Percentiles rank a stretch among this genome's conserved stretches.
phyloP scores from a whole-genome alignment of 2,888 invertebrate genomes.

The Cenopis cana region DNA sequence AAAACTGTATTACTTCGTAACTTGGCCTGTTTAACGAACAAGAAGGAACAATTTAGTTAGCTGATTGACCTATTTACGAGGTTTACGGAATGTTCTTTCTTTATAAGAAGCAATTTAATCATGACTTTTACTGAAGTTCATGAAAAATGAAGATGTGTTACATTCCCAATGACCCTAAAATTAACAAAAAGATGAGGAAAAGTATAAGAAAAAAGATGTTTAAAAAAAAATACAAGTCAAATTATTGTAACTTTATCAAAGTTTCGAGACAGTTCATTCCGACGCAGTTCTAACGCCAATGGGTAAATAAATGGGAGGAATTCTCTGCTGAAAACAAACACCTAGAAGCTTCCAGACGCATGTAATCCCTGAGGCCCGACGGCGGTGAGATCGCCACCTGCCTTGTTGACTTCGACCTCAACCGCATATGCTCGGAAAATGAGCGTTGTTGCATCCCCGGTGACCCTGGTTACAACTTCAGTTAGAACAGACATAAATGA shows the following conservation, averaged over 20 bases:
- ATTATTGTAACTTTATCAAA: not conserved
- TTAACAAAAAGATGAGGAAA: not conserved
- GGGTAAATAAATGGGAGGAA: slow-evolving; percentile 12
- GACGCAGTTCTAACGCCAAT: not conserved
- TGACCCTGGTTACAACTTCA: no score
- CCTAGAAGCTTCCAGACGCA: slow-evolving; percentile 1
- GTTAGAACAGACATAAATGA: no score
- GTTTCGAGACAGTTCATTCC: not conserved
- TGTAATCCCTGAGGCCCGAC: slow-evolving; percentile 12
- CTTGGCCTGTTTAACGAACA: slow-evolving; percentile 64
- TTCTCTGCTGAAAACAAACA: not conserved
- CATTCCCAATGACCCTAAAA: not conserved
- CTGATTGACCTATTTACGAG: slow-evolving; percentile 62
- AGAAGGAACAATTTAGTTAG: slow-evolving; percentile 59
- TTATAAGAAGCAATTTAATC: not conserved
- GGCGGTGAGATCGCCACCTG: slow-evolving; percentile 22
- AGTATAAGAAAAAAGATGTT: not conserved
- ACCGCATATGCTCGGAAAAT: not conserved
- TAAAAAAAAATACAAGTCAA: not conserved
- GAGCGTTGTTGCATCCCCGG: not conserved
- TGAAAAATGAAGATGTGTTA: not conserved
- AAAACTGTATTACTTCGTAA: slow-evolving; percentile 72
- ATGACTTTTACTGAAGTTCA: not conserved
- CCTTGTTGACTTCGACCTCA: slow-evolving; percentile 15
- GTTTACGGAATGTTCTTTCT: slow-evolving; percentile 28